A percentile compares a stretch with the other conserved stretches of the same genome.
Evolutionary conservation across 2,797 vertebrate species (phyloP).

Genomic region (Pelochelys cantorii): DNA sequence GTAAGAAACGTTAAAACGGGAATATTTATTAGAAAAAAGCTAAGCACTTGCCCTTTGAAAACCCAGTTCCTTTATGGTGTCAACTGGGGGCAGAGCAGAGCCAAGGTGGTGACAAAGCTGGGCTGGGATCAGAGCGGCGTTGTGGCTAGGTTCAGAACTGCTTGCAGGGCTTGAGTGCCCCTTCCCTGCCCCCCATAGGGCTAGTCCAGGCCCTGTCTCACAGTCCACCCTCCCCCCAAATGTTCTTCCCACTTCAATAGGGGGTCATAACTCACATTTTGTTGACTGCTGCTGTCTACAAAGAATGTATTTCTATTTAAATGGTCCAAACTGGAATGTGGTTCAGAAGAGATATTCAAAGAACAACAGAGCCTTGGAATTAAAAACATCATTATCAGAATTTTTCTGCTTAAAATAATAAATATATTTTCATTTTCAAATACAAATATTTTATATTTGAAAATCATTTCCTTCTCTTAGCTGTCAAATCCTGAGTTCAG

Average conservation of each 20-base stretch:
- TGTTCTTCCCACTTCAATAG: no score
- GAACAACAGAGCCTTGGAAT: not conserved
- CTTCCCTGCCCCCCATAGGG: no score
- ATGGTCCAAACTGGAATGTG: not conserved
- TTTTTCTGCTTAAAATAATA: not conserved
- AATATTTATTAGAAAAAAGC: not conserved
- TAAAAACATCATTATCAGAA: not conserved
- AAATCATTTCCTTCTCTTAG: not conserved
- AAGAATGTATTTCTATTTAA: not conserved
- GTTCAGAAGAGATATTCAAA: not conserved
- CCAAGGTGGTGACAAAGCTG: no score
- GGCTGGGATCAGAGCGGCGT: no score
- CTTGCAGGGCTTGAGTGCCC: no score
- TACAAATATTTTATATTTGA: not conserved
- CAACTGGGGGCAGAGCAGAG: no score
- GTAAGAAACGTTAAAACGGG: not conserved
- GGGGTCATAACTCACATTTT: no score
- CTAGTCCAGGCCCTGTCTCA: no score
- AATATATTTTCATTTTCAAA: not conserved
- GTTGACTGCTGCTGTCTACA: no score
- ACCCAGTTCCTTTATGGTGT: not conserved
- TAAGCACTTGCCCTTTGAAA: not conserved
- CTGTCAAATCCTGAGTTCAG: not conserved
- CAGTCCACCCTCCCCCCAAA: no score
- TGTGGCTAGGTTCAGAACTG: no score